phyloP scores from a whole-genome alignment of 2,888 invertebrate genomes.

The Pasiphila rectangulata region DNA sequence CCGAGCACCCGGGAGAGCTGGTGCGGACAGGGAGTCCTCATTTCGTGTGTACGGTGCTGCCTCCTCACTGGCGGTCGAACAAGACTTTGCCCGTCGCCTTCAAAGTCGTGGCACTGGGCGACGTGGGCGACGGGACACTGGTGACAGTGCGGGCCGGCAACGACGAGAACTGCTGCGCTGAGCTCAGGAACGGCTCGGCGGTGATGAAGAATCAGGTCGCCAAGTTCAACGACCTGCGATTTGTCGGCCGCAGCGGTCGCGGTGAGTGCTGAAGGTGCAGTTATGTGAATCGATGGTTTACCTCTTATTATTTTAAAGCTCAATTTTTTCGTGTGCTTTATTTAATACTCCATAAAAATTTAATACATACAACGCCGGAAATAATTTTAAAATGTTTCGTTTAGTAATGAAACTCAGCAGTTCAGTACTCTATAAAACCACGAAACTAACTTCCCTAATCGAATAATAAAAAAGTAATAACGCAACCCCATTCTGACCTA shows the following conservation, averaged over 20 bases:
- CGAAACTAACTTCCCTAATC: no score
- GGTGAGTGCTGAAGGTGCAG: constrained; percentile 88
- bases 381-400: no score
- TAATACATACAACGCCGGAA: no score
- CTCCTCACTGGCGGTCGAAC: constrained; percentile 98
- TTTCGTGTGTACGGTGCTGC: constrained; percentile 96
- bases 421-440: no score
- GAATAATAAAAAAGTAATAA: no score
- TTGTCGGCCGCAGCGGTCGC: constrained; percentile 98
- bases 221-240: constrained; percentile 98
- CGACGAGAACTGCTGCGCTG: constrained; percentile 98
- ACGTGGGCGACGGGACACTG: constrained; percentile 96
- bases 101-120: constrained; percentile 96
- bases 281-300: constrained; percentile 55
- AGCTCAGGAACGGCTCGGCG: constrained; percentile 95
- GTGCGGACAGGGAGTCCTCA: constrained; percentile 96
- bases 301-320: no score
- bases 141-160: constrained; percentile 98
- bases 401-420: no score
- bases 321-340: no score
- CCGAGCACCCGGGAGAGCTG: constrained; percentile 95
- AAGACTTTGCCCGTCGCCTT: constrained; percentile 98
- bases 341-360: no score
- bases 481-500: no score
- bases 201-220: constrained; percentile 99